phyloP scores from a whole-genome alignment of 2,797 vertebrate species.

The Meriones psammophilus region DNA sequence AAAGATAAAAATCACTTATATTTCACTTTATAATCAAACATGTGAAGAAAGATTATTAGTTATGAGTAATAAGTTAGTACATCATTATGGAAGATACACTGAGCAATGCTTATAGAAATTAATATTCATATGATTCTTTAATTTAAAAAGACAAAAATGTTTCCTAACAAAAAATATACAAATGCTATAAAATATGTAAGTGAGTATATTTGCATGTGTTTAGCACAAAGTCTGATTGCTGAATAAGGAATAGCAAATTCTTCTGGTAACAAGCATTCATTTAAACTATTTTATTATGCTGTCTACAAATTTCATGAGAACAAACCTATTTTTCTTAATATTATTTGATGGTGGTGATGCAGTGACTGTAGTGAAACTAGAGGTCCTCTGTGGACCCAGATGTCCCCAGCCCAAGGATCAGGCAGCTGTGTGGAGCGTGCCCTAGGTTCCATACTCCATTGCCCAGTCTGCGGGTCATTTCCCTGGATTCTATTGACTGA shows the following conservation, averaged over 20 bases:
- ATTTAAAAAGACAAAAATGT: background rate
- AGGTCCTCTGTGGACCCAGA: background rate
- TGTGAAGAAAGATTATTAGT: background rate
- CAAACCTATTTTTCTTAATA: background rate
- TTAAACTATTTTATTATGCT: background rate
- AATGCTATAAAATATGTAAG: background rate
- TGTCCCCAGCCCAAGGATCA: background rate
- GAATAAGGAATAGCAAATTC: background rate
- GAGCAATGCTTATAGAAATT: background rate
- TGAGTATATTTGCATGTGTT: background rate
- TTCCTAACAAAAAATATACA: background rate
- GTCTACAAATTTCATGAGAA: background rate
- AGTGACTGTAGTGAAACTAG: background rate
- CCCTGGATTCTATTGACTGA: background rate
- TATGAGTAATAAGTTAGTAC: background rate
- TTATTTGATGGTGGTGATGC: background rate
- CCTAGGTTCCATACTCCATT: background rate
- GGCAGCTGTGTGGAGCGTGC: no score
- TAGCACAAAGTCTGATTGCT: background rate
- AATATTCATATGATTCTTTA: background rate
- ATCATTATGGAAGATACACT: background rate
- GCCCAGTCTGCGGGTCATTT: background rate
- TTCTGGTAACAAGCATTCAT: background rate
- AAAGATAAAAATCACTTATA: background rate
- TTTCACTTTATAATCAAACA: background rate